Base-by-base conservation (phyloP, 1,140 invertebrate genomes). In the Andrena cerasifolii region DNA sequence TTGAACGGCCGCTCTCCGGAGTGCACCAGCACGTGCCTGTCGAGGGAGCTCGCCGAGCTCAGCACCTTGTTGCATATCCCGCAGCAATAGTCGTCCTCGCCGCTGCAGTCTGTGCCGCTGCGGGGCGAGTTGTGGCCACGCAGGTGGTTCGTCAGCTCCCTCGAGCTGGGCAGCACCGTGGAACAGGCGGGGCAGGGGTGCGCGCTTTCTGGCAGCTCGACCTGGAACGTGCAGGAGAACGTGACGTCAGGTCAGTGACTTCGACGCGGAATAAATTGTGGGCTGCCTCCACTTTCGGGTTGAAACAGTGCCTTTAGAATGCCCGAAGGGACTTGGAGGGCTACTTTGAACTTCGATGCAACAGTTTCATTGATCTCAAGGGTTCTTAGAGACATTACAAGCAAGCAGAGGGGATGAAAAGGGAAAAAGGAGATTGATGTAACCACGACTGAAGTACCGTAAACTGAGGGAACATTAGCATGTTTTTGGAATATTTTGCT, bases 21-120 rank as follows among this genome's bases (percentile, higher is more conserved):
- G 87, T 97, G 96, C 0, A 96, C 95, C 36, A 97, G 88, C 72
- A 96, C 94, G 91, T 97, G 96, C 1, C 96, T 93, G 84, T 97
- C 96, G 82, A 96, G 89, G 49, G 96, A 97, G 76, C 95, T 96
- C 61, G 96, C 95, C 1, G 96, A 97, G 84, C 96, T 96, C 5
- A 97, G 91, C 6, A 94, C 93, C 86, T 94, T 93, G 65, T 89
- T 87, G 76, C 93, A 94, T 12, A 93, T 85, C 3, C 88, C 87
- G 80, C 93, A 94, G 6, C 86, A 82, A 66, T 90, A 92, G 7
- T 90, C 91, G 21, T 92, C 91, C 61, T 90, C 91, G 10, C 84
- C 88, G 61, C 85, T 86, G 76, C 79, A 90, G 33, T 86, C 85
- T 8, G 90, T 92, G 4, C 36, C 36, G 63, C 90, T 91, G 70